Evolutionary conservation across 2,888 invertebrate species (phyloP).

Genomic region (Drosophila rellima): DNA sequence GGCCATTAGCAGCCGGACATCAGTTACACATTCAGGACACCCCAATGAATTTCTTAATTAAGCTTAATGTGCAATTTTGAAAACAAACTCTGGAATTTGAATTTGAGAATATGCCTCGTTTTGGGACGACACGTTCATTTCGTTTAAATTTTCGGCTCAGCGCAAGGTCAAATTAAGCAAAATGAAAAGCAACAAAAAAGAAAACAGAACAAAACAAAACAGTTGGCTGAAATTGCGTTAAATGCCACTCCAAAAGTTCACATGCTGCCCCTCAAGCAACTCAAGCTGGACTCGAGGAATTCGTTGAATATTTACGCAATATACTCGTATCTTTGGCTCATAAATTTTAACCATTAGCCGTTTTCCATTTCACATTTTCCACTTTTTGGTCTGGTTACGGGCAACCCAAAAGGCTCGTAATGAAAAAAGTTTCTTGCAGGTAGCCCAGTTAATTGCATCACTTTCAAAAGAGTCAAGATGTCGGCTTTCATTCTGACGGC

Average conservation of each 20-base stretch:
- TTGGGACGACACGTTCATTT: slow-evolving; percentile 56
- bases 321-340: slow-evolving; percentile 69
- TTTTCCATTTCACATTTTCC: slow-evolving; percentile 23
- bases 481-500: not conserved
- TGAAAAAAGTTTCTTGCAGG: slow-evolving; percentile 57
- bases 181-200: slow-evolving; percentile 2
- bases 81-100: slow-evolving; percentile 25
- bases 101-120: slow-evolving; percentile 10
- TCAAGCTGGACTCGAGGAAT: slow-evolving; percentile 5
- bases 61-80: slow-evolving; percentile 76
- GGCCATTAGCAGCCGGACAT: slow-evolving; percentile 57
- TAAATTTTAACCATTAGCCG: slow-evolving; percentile 69
- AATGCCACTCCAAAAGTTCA: slow-evolving; percentile 54
- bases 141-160: slow-evolving; percentile 61
- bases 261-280: slow-evolving; percentile 14
- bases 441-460: slow-evolving; percentile 59
- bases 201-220: slow-evolving; percentile 1
- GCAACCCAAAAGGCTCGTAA: slow-evolving; percentile 25
- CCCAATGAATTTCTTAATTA: slow-evolving; percentile 80
- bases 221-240: slow-evolving; percentile 56
- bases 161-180: slow-evolving; percentile 45
- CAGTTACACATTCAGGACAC: slow-evolving; percentile 55
- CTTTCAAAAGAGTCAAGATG: slow-evolving; percentile 32
- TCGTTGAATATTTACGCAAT: slow-evolving; percentile 19
- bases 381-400: not conserved